phyloP scores from a whole-genome alignment of 2,113 vertebrate species.

The Crypturellus undulatus region DNA sequence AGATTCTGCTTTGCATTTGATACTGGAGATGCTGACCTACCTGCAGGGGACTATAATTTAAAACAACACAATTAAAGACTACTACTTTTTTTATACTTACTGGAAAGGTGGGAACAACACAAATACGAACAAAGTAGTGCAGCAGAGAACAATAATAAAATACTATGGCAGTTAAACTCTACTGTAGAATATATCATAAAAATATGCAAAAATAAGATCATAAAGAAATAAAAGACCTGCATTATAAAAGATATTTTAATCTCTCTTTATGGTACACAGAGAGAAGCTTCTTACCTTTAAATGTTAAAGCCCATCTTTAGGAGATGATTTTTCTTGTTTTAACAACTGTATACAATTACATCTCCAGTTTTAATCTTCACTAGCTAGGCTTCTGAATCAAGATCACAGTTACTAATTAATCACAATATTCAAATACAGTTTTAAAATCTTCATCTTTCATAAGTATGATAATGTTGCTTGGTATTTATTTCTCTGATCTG shows the following conservation, averaged over 20 bases:
- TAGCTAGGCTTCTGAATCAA: background rate
- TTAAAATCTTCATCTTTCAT: background rate
- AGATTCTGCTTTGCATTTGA: conserved; percentile 53
- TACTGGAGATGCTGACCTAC: conserved; percentile 56
- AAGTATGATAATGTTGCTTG: background rate
- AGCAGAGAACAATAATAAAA: background rate
- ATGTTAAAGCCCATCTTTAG: background rate
- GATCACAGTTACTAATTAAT: background rate
- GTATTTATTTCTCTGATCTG: background rate
- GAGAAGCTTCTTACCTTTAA: background rate
- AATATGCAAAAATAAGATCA: background rate
- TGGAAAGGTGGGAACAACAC: background rate
- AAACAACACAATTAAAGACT: conserved; percentile 26
- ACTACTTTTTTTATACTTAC: background rate
- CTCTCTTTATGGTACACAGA: background rate
- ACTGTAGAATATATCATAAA: background rate
- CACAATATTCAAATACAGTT: background rate
- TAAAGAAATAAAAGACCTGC: background rate
- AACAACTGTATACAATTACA: background rate
- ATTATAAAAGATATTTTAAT: background rate
- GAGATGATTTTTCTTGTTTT: background rate
- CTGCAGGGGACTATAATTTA: conserved; percentile 55
- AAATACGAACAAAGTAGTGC: background rate
- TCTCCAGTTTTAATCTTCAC: background rate
- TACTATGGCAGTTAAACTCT: background rate